phyloP scores from a whole-genome alignment of 2,113 vertebrate genomes.

The Chloroceryle aenea region DNA sequence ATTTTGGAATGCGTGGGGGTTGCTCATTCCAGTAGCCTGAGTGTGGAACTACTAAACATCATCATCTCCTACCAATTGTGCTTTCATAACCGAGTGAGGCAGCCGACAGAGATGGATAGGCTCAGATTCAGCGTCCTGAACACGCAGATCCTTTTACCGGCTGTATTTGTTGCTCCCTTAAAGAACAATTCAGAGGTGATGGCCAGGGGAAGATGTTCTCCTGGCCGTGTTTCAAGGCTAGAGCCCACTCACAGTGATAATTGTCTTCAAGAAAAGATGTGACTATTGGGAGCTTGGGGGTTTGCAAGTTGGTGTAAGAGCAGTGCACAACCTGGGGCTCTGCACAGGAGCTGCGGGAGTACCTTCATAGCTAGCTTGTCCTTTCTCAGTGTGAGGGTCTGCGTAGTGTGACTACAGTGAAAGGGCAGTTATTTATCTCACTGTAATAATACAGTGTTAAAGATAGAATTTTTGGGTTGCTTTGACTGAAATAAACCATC shows the following conservation, averaged over 20 bases:
- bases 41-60: not conserved
- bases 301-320: not conserved
- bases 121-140: not conserved
- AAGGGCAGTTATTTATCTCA: not conserved
- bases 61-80: not conserved
- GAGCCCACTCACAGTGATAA: not conserved
- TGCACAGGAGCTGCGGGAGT: not conserved
- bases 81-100: not conserved
- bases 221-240: not conserved
- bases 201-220: not conserved
- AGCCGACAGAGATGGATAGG: not conserved
- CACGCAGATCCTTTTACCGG: not conserved
- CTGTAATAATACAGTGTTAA: not conserved
- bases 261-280: not conserved
- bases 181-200: not conserved
- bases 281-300: not conserved
- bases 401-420: not conserved
- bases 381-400: not conserved
- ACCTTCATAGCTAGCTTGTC: not conserved
- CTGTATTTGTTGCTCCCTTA: not conserved
- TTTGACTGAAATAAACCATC: not conserved
- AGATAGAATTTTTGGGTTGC: not conserved
- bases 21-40: conserved; percentile 25
- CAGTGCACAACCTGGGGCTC: not conserved
- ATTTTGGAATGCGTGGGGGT: conserved; percentile 37